Conservation (phyloP, 2,888 invertebrate species). For the Mesoligia furuncula region DNA sequence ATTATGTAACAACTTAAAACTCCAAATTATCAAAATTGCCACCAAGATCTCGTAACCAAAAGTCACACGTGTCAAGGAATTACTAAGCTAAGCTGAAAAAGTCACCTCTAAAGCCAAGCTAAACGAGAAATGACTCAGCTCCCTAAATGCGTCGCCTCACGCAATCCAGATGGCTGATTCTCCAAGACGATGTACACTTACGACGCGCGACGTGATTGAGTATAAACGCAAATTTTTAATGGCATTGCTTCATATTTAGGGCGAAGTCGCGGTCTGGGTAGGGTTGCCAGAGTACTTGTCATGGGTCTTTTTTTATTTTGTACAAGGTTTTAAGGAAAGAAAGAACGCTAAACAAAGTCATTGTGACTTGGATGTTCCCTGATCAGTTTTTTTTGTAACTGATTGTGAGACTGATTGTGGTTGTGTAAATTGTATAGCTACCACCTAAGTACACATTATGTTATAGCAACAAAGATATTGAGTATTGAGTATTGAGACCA, state of each 20-base stretch:
- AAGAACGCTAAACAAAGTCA: not conserved
- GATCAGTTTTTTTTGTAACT: not conserved
- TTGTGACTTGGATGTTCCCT: not conserved
- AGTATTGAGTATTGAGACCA: too few relatives aligned
- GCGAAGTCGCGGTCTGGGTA: constrained; percentile 15
- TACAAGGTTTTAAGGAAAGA: not conserved
- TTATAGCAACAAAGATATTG: too few relatives aligned
- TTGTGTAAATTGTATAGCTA: too few relatives aligned
- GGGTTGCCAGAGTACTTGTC: constrained; percentile 23
- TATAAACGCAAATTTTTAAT: constrained; percentile 61
- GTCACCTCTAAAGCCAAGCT: constrained; percentile 19
- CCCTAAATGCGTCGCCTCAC: not conserved
- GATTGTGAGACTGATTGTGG: not conserved
- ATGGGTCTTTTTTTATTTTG: not conserved
- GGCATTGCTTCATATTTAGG: constrained; percentile 51
- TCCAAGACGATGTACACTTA: constrained; percentile 39
- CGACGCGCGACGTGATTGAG: constrained; percentile 45
- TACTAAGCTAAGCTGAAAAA: not conserved
- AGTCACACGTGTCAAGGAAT: not conserved
- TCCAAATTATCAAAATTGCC: not conserved
- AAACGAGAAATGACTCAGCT: constrained; percentile 26
- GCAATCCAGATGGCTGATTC: constrained; percentile 27
- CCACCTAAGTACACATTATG: too few relatives aligned
- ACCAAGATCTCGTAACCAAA: not conserved
- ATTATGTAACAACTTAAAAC: not conserved